Evolutionary conservation across 2,888 invertebrate species (phyloP).

Genomic region (Adelognathus sp.): DNA sequence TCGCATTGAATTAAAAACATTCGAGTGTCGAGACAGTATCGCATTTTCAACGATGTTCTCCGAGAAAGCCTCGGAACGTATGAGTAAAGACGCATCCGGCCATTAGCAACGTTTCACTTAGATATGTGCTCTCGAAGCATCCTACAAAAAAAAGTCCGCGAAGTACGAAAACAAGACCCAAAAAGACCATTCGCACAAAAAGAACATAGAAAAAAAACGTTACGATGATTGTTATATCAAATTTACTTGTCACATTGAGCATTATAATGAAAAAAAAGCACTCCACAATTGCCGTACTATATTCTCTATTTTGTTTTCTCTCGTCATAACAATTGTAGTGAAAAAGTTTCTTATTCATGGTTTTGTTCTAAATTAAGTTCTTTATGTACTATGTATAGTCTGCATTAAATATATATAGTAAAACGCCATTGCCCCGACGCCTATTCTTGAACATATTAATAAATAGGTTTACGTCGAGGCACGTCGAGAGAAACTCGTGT

Average conservation of each 20-base stretch:
- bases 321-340: conserved; percentile 59
- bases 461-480: conserved; percentile 65
- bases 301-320: conserved; percentile 38
- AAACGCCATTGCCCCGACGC: conserved; percentile 54
- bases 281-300: conserved; percentile 55
- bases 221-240: conserved; percentile 34
- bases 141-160: conserved; percentile 21
- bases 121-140: conserved; percentile 29
- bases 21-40: conserved; percentile 52
- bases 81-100: conserved; percentile 45
- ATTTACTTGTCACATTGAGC: conserved; percentile 52
- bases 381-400: conserved; percentile 9
- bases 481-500: conserved; percentile 48
- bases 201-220: conserved; percentile 44
- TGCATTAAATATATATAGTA: conserved; percentile 36
- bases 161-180: not conserved
- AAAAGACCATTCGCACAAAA: conserved; percentile 30
- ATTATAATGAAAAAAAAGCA: conserved; percentile 60
- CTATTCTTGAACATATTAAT: conserved; percentile 66
- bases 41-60: conserved; percentile 14
- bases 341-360: conserved; percentile 54
- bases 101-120: conserved; percentile 29
- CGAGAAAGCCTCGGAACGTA: conserved; percentile 17
- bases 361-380: not conserved
- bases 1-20: conserved; percentile 31